Evolutionary conservation across 2,797 vertebrate genomes (phyloP), one percentile per base, ranked within the genome.

Genomic region (Danio kyathit): DNA sequence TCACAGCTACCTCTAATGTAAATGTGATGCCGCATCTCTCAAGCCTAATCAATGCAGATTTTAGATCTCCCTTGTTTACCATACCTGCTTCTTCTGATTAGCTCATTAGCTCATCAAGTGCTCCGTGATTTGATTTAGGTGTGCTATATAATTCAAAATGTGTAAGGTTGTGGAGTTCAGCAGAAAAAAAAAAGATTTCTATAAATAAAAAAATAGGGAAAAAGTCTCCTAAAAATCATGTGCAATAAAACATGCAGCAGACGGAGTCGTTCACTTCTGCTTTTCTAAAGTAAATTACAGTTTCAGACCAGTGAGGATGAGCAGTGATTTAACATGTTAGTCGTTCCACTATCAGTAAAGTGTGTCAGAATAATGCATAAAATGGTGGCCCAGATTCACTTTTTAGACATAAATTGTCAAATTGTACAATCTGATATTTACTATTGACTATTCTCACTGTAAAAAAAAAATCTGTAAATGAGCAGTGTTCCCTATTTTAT

Each of bases 81-180:
- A 19, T 3, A 71, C 69, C 49, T 71, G 38, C 52, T 12, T 69
- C 2, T 29, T 38, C 66, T 69, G 66, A 70, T 70, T 52, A 51
- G 21, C 19, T 67, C 12, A 67, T 67, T 48, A 70, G 5, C 49
- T 40, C 49, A 17, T 54, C 49, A 41, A 41, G 38, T 4, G 10
- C 49, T 41, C 14, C 1, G 6, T 71, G 67, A 70, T 29, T 49
- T 54, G 38, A 43, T 54, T 54, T 13, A 54, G 38, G 10, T 6
- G 0, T 40, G 11, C 54, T 38, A 71, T 41, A 54, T 71, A 41
- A 13, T 41, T 11, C 51, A 19, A 43, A 54, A 13, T n/a, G n/a
- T 12, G 29, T 9, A 70, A 48, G 51, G 5, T 52, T 52, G 1
- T 29, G 19, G 2, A 3, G 8, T 40, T 69, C 21, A 16, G 66